These are phyloP conservation scores for Amphipyra berbera DNA, from an alignment of 2,888 invertebrate genomes.

Conservation along the genomic window DNA sequence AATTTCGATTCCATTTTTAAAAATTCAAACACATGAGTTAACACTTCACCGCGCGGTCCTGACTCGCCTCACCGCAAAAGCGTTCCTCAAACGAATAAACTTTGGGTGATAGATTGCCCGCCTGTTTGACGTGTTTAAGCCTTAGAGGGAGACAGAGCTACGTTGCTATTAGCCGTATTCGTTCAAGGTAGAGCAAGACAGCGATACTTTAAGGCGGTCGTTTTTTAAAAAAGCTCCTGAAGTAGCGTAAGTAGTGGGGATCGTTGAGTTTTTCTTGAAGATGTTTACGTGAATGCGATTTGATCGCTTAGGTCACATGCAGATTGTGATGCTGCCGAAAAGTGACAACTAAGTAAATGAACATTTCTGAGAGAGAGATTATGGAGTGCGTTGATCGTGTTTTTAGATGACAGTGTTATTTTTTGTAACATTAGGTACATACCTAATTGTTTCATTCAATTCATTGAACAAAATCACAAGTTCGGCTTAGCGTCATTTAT, in stretches of 20 bases:
- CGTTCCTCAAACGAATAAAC: slow-evolving; percentile 89
- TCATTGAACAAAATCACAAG: no score
- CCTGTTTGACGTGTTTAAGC: slow-evolving; percentile 84
- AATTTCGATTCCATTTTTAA: slow-evolving; percentile 83
- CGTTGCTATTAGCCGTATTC: slow-evolving; percentile 16
- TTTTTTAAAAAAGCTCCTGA: slow-evolving; percentile 86
- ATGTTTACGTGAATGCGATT: slow-evolving; percentile 89
- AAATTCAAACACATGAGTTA: slow-evolving; percentile 64
- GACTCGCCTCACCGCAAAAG: slow-evolving; percentile 85
- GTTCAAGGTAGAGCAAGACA: slow-evolving; percentile 68
- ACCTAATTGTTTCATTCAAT: no score
- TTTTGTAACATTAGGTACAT: no score
- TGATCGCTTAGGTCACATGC: slow-evolving; percentile 81
- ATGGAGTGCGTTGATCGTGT: neutral
- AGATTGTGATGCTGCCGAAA: slow-evolving; percentile 62
- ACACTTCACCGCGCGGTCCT: slow-evolving; percentile 74
- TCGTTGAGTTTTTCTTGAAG: slow-evolving; percentile 89
- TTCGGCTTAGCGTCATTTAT: no score
- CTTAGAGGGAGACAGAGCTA: slow-evolving; percentile 78
- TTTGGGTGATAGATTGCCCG: slow-evolving; percentile 87
- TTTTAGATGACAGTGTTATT: neutral
- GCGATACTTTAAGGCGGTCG: slow-evolving; percentile 74
- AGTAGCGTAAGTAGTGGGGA: slow-evolving; percentile 89
- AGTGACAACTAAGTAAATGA: slow-evolving; percentile 68
- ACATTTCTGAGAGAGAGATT: neutral